Percentiles rank a stretch among this genome's conserved stretches.
Evolutionary conservation across 2,888 invertebrate genomes (phyloP).

Genomic region (Lobophora halterata): DNA sequence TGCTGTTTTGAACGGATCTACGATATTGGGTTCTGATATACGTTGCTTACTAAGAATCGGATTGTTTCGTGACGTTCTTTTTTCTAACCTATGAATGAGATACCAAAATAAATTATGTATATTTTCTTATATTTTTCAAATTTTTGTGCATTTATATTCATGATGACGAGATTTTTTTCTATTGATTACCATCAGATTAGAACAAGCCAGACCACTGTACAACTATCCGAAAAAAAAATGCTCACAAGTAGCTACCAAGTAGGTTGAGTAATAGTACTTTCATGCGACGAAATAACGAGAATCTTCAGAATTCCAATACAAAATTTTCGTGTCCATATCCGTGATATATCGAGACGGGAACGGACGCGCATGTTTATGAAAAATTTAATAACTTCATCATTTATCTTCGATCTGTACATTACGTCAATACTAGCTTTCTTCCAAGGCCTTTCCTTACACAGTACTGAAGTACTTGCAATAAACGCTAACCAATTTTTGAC

Average conservation of each 20-base stretch:
- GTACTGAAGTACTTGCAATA: constrained; percentile 4
- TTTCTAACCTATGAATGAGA: too few species aligned
- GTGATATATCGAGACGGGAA: constrained; percentile 67
- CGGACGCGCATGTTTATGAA: constrained; percentile 65
- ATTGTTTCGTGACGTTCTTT: too few species aligned
- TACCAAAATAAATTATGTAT: too few species aligned
- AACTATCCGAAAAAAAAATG: too few species aligned
- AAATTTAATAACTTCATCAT: constrained; percentile 72
- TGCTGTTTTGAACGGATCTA: constrained; percentile 64
- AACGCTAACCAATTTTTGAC: constrained; percentile 17
- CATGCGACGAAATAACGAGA: too few species aligned
- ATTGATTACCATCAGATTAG: too few species aligned
- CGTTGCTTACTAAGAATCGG: constrained; percentile 22
- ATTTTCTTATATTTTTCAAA: too few species aligned
- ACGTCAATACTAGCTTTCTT: constrained; percentile 11
- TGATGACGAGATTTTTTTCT: too few species aligned
- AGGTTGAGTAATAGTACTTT: too few species aligned
- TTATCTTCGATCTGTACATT: constrained; percentile 51
- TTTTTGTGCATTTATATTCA: too few species aligned
- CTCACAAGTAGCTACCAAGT: too few species aligned
- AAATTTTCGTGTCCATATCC: constrained; percentile 68
- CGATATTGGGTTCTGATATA: constrained; percentile 58
- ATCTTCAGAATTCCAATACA: constrained; percentile 70
- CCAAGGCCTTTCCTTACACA: constrained; percentile 37
- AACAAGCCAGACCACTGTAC: too few species aligned